Percentiles rank a stretch among this genome's conserved stretches.
phyloP scores from a whole-genome alignment of 2,113 vertebrate species.

The Serinus canaria region DNA sequence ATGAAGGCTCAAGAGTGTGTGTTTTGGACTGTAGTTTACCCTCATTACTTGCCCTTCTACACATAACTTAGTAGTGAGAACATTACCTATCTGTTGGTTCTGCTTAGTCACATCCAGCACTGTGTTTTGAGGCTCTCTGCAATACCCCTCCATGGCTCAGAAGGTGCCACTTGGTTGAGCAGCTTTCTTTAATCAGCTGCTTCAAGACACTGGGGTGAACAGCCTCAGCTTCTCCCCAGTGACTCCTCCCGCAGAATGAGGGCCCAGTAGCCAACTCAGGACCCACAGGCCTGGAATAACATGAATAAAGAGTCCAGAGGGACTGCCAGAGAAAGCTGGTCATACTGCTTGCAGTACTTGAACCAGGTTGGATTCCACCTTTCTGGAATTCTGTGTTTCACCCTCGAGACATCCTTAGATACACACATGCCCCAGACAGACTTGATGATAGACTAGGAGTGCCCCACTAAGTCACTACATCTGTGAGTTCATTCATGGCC shows the following conservation, averaged over 20 bases:
- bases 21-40: neutral
- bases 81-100: neutral
- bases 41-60: neutral
- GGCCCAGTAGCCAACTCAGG: neutral
- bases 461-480: neutral
- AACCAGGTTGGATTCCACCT: neutral
- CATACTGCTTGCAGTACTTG: neutral
- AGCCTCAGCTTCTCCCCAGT: neutral
- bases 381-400: neutral
- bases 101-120: neutral
- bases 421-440: neutral
- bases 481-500: neutral
- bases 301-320: neutral
- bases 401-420: neutral
- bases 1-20: rapidly evolving
- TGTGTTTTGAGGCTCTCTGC: neutral
- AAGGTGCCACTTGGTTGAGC: neutral
- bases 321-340: neutral
- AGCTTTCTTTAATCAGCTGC: neutral
- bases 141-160: neutral
- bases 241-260: neutral
- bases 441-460: neutral
- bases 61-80: neutral
- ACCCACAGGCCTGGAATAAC: neutral
- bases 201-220: neutral